Evolutionary conservation across 2,888 invertebrate species (phyloP).

Genomic region (Prosapia bicincta): DNA sequence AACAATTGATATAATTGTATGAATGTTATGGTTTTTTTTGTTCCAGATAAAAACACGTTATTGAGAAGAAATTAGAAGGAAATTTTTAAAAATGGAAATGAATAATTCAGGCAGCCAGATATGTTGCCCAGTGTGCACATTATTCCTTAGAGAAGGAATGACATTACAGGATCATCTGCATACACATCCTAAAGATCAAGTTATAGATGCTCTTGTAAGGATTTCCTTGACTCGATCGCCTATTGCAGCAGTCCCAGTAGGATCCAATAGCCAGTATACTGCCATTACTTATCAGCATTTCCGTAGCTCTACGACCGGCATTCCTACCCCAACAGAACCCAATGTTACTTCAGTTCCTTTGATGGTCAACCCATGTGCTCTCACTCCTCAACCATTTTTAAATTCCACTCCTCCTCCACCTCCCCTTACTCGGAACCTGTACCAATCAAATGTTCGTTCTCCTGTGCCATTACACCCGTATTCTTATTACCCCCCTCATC

Average conservation of each 20-base stretch:
- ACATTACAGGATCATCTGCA: slow-evolving; percentile 75
- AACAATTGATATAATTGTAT: too few species aligned
- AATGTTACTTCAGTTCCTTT: slow-evolving; percentile 9
- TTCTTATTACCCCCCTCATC: slow-evolving; percentile 13
- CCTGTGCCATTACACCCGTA: slow-evolving; percentile 19
- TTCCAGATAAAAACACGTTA: background rate
- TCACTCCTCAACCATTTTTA: background rate
- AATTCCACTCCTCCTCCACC: background rate
- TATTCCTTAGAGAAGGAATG: slow-evolving; percentile 79
- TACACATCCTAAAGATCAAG: slow-evolving; percentile 85
- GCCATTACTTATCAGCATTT: slow-evolving; percentile 39
- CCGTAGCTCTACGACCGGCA: slow-evolving; percentile 30
- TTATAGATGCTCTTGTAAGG: slow-evolving; percentile 69
- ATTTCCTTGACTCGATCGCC: slow-evolving; percentile 10
- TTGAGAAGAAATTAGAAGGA: background rate
- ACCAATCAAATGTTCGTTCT: slow-evolving; percentile 9
- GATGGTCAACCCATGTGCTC: slow-evolving; percentile 20
- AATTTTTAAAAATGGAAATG: background rate
- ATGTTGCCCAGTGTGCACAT: slow-evolving; percentile 76
- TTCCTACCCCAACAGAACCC: slow-evolving; percentile 2
- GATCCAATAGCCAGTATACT: slow-evolving; percentile 40
- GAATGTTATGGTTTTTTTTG: background rate
- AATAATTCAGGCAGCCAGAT: background rate
- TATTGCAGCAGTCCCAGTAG: background rate
- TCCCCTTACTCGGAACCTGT: background rate